phyloP scores from a whole-genome alignment of 30 jellyfish, hydroid and myxozoan genomes.

The Mastigias papua region DNA sequence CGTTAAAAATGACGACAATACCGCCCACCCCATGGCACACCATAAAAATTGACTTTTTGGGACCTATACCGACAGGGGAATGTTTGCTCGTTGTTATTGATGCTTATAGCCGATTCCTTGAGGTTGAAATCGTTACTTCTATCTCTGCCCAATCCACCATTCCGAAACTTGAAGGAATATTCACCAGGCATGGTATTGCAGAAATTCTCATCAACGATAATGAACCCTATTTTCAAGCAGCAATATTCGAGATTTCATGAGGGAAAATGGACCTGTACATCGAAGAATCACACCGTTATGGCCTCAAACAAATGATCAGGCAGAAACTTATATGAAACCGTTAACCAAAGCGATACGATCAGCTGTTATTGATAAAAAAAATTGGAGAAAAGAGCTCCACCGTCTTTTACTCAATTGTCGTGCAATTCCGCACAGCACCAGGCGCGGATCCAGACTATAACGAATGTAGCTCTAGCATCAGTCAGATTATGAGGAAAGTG shows the following conservation, averaged over 20 bases:
- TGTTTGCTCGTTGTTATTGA: slow-evolving; percentile 5
- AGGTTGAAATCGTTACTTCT: slow-evolving; percentile 11
- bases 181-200: slow-evolving; percentile 6
- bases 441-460: too few relatives aligned
- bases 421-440: background rate
- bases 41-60: background rate
- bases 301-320: slow-evolving; percentile 42
- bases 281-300: slow-evolving; percentile 4
- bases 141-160: background rate
- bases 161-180: background rate
- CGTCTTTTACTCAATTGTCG: background rate
- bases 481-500: too few relatives aligned
- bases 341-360: slow-evolving; percentile 19
- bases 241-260: background rate
- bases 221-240: slow-evolving; percentile 4
- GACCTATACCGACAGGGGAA: background rate
- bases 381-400: background rate
- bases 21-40: slow-evolving; percentile 14
- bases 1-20: background rate
- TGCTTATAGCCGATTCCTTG: background rate
- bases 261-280: background rate
- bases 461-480: too few relatives aligned
- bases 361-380: background rate
- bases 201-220: background rate
- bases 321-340: slow-evolving; percentile 35